phyloP scores from a whole-genome alignment of 2,797 vertebrate genomes.

The Arrhamphus sclerolepis region DNA sequence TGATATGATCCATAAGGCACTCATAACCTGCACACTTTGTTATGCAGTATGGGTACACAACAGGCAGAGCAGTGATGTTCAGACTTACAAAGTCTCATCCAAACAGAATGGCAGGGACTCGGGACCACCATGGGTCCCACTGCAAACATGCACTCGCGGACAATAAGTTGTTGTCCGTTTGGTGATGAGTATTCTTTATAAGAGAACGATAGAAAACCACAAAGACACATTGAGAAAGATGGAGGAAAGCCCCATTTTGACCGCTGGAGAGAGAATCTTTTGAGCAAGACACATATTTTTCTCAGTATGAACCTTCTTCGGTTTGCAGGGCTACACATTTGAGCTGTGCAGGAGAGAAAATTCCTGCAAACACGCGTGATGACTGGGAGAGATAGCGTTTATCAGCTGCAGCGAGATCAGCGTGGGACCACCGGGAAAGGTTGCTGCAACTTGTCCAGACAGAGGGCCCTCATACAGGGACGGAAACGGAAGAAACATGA shows the following conservation, averaged over 20 bases:
- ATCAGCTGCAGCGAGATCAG: conserved; percentile 68
- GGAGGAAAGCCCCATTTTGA: not conserved
- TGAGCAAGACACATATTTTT: not conserved
- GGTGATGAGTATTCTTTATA: too few species aligned
- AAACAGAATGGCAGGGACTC: too few species aligned
- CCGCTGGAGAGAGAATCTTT: not conserved
- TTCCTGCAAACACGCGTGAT: conserved; percentile 55
- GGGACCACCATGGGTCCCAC: too few species aligned
- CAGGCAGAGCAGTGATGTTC: not conserved
- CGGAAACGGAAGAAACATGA: conserved; percentile 48
- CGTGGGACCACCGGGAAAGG: conserved; percentile 76
- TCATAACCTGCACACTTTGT: not conserved
- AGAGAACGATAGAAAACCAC: too few species aligned
- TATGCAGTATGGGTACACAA: not conserved
- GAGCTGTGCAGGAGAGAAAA: conserved; percentile 14
- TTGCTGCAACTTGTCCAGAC: conserved; percentile 63
- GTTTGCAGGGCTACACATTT: conserved; percentile 15
- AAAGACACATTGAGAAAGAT: too few species aligned
- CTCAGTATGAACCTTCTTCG: not conserved
- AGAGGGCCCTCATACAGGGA: conserved; percentile 57
- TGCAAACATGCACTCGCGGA: too few species aligned
- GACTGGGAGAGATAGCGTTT: conserved; percentile 68
- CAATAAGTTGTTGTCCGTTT: too few species aligned
- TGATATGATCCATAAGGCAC: conserved; percentile 4
- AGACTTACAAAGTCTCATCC: too few species aligned